These are phyloP conservation scores for Bemisia tabaci DNA, from an alignment of 1,140 invertebrate genomes.

Conservation along the genomic window DNA sequence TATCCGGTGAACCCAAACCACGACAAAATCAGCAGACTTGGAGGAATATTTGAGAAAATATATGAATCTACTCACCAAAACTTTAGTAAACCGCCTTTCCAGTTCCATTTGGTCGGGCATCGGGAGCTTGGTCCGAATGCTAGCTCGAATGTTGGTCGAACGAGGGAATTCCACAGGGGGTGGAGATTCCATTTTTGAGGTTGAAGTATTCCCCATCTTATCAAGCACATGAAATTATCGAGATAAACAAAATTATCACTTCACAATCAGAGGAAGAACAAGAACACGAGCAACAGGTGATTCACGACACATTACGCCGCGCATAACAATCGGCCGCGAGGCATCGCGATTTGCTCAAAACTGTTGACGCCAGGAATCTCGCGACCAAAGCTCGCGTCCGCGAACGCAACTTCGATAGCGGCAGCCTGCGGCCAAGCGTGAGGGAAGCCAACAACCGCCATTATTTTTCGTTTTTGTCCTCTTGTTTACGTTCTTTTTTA, in stretches of 20 bases:
- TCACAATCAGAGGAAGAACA: not conserved
- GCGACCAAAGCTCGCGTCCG: too few species aligned
- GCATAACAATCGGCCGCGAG: too few species aligned
- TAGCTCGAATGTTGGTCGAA: conserved; percentile 38
- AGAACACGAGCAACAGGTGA: not conserved
- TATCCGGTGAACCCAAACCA: too few species aligned
- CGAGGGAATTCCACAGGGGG: conserved; percentile 22
- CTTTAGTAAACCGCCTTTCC: conserved; percentile 85
- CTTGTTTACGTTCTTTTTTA: too few species aligned
- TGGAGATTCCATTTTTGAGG: conserved; percentile 15
- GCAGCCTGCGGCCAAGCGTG: too few species aligned
- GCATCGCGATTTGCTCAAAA: too few species aligned
- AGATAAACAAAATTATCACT: not conserved
- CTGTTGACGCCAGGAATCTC: too few species aligned
- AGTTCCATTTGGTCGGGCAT: conserved; percentile 79
- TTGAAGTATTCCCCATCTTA: conserved; percentile 20
- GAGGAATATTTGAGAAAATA: too few species aligned
- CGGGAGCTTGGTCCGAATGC: conserved; percentile 51
- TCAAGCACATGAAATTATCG: not conserved
- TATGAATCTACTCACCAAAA: conserved; percentile 82
- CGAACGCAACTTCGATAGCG: too few species aligned
- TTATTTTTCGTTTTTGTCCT: too few species aligned
- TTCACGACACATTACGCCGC: not conserved
- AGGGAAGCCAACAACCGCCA: too few species aligned
- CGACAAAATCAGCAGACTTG: too few species aligned